Conservation (phyloP, 2,797 vertebrate species). For the Karalla daura region DNA sequence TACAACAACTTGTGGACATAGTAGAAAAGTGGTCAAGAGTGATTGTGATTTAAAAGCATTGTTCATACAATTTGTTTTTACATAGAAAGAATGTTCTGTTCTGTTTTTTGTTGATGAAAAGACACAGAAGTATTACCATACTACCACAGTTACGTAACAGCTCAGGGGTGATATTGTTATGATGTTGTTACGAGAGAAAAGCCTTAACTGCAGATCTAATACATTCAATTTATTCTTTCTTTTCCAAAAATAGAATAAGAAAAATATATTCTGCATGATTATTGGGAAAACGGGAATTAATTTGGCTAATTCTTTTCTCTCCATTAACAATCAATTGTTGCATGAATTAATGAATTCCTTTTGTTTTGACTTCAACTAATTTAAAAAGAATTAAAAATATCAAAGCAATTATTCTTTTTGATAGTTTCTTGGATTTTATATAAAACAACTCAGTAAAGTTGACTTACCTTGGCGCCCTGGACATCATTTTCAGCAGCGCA, state of each 20-base stretch:
- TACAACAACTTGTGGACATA: not conserved
- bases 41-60: not conserved
- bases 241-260: no score
- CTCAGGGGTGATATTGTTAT: not conserved
- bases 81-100: not conserved
- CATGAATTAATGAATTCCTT: not conserved
- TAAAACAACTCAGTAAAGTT: not conserved
- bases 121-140: not conserved
- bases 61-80: not conserved
- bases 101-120: not conserved
- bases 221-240: no score
- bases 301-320: no score
- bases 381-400: no score
- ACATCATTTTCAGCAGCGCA: constrained; percentile 55
- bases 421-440: not conserved
- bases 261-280: no score
- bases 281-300: no score
- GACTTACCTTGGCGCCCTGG: constrained; percentile 68
- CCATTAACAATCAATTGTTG: not conserved
- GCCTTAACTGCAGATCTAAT: no score
- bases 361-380: not conserved
- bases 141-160: not conserved
- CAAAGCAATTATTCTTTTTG: not conserved
- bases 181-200: no score
- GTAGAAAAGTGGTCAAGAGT: no score